Percentiles rank a stretch among this genome's conserved stretches.
These are phyloP conservation scores for Anoura caudifer DNA, from an alignment of 2,113 vertebrate species.

Conservation along the genomic window DNA sequence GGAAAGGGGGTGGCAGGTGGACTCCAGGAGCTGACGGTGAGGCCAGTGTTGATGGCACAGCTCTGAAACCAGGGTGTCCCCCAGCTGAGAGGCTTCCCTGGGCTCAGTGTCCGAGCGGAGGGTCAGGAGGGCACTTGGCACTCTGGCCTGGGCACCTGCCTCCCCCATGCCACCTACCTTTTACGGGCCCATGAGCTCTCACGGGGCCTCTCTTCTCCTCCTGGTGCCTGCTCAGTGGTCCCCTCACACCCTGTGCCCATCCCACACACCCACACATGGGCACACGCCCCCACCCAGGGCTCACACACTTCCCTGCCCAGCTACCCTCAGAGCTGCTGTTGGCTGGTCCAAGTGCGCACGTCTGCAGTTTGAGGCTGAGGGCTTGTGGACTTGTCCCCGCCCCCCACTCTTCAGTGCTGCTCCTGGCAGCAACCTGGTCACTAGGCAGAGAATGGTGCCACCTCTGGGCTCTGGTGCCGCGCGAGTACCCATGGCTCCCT, in stretches of 20 bases:
- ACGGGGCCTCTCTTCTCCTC: not conserved
- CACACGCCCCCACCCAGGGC: not conserved
- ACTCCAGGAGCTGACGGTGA: fast-evolving
- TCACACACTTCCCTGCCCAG: fast-evolving
- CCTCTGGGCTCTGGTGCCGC: no score
- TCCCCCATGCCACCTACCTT: fast-evolving
- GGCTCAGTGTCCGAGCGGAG: not conserved
- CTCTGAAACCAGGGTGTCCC: no score
- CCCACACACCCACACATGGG: fast-evolving
- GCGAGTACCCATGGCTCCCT: not conserved
- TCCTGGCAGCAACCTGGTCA: no score
- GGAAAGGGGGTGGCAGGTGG: fast-evolving
- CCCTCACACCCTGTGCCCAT: not conserved
- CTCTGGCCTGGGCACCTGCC: fast-evolving
- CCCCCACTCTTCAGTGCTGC: not conserved
- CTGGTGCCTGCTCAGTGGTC: fast-evolving
- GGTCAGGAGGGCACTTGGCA: not conserved
- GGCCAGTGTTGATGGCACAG: not conserved
- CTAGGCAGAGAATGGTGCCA: fast-evolving
- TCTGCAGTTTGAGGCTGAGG: not conserved
- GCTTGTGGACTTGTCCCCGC: fast-evolving
- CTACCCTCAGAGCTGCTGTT: fast-evolving
- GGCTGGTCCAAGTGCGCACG: not conserved
- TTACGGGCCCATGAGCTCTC: fast-evolving
- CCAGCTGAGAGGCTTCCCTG: not conserved